Evolutionary conservation across 2,797 vertebrate species (phyloP), one percentile per base, ranked within the genome.

Genomic region (Pantherophis vulpinus): DNA sequence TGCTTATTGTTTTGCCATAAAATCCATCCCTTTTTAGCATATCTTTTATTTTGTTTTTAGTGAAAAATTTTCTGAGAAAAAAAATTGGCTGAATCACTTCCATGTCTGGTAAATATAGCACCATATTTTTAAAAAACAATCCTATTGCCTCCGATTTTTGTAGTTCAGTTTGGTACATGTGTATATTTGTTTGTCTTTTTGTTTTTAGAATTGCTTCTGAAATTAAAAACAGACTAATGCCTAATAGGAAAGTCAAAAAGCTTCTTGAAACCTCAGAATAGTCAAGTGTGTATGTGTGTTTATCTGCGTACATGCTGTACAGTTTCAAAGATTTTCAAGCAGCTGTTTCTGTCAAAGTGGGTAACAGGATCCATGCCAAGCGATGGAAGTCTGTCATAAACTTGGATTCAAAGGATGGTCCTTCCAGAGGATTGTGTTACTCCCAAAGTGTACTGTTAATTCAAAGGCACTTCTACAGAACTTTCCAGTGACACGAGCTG

Each of bases 351-450:
- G 61, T 58, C 70, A 95, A 95, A 18, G 27, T 54, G 29, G 51
- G 60, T 29, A 87, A 42, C 5, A 94, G 89, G 90, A 56, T 89
- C 94, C 66, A 63, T 37, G 47, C 2, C 94, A 42, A 58, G 93
- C 25, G 0, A 54, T 91, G 58, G 56, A 59, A 94, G 58, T 86
- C 23, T 70, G 92, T 12, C 56, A 90, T 60, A 87, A 79, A 37
- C 89, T 90, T 89, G 54, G 63, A 90, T 90, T 90, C 63, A 42
- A 87, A 83, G 51, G 3, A 87, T 27, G 32, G 37, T 29, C 60
- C 90, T 87, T 93, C 25, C 79, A 58, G 83, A 87, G 83, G 79
- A 90, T 66, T 90, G 23, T 90, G 37, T 90, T 90, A 87, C 92
- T 58, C 20, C 12, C 13, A 18, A 83, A 93, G 66, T 47, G 88